A percentile compares a stretch with the other conserved stretches of the same genome.
Evolutionary conservation across 2,797 vertebrate genomes (phyloP).

Genomic region (Bradypus variegatus): DNA sequence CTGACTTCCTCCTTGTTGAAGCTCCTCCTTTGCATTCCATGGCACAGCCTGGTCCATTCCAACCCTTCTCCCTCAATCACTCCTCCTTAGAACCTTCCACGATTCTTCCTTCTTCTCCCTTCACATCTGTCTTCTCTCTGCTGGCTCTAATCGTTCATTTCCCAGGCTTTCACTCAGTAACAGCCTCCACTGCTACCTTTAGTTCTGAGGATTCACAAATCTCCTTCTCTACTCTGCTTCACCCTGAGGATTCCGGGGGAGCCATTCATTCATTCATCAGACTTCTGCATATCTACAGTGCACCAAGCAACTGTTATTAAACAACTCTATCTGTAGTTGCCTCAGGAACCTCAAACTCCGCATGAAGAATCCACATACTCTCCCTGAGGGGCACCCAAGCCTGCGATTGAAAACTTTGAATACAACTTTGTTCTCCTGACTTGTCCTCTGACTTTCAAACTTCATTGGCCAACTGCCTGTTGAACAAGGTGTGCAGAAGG

Average conservation of each 20-base stretch:
- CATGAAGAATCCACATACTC: rapidly evolving
- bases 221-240: neutral
- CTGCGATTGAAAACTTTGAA: rapidly evolving
- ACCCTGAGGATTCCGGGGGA: rapidly evolving
- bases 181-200: neutral
- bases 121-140: neutral
- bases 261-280: neutral
- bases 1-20: neutral
- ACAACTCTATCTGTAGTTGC: rapidly evolving
- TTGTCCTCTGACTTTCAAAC: neutral
- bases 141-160: neutral
- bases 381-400: rapidly evolving
- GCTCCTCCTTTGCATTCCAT: neutral
- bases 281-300: too few relatives aligned
- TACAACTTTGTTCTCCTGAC: neutral
- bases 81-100: rapidly evolving
- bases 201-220: neutral
- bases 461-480: neutral
- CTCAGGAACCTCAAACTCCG: too few relatives aligned
- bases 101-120: neutral
- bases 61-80: rapidly evolving
- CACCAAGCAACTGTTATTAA: too few relatives aligned
- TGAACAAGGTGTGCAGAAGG: rapidly evolving
- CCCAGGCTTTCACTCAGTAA: neutral
- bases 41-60: rapidly evolving